phyloP scores from a whole-genome alignment of 2,797 vertebrate species.

The Alouatta caraya region DNA sequence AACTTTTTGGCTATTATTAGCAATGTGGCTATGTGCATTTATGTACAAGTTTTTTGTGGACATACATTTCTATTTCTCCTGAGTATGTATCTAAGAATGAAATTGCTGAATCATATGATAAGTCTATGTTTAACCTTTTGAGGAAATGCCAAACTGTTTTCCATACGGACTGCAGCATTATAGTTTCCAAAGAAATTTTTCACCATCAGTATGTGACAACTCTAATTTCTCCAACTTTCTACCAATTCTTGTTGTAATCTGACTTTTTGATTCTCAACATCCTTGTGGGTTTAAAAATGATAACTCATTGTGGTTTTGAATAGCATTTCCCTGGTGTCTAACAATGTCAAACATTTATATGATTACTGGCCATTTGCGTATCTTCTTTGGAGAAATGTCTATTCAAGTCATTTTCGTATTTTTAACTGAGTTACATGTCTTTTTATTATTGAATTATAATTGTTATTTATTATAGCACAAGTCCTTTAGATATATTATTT shows the following conservation, averaged over 20 bases:
- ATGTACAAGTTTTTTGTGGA: neutral
- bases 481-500: neutral
- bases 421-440: neutral
- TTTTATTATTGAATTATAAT: neutral
- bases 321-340: neutral
- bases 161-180: neutral
- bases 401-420: neutral
- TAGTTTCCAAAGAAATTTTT: neutral
- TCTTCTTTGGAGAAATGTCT: neutral
- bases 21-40: neutral
- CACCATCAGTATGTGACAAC: neutral
- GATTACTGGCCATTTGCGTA: neutral
- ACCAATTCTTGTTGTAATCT: neutral
- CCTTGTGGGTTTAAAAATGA: neutral
- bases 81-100: neutral
- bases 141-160: neutral
- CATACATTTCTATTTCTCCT: neutral
- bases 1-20: neutral
- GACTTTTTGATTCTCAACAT: neutral
- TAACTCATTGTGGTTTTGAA: neutral
- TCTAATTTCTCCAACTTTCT: neutral
- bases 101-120: neutral
- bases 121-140: neutral
- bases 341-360: neutral
- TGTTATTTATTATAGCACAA: neutral